phyloP scores from a whole-genome alignment of 2,888 invertebrate genomes.

The Euphydryas editha region DNA sequence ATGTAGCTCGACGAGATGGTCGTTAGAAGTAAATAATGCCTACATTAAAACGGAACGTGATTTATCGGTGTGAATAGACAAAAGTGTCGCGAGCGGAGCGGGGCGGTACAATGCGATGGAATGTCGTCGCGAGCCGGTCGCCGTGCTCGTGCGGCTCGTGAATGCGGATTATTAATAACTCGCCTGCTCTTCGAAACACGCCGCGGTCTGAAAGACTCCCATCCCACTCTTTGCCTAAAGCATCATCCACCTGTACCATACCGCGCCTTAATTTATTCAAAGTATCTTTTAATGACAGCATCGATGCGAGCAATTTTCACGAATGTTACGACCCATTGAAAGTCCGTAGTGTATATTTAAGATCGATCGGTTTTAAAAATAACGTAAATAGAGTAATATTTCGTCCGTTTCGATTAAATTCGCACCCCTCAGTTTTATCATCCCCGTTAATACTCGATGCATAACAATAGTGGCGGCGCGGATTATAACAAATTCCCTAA shows the following conservation, averaged over 20 bases:
- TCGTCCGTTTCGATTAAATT: constrained; percentile 51
- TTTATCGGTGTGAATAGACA: constrained; percentile 81
- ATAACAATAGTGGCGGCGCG: constrained; percentile 73
- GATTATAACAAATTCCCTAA: constrained; percentile 82
- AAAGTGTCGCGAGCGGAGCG: constrained; percentile 81
- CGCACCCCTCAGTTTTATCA: constrained; percentile 61
- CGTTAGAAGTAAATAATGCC: constrained; percentile 79
- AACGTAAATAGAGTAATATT: constrained; percentile 62
- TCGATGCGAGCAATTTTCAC: constrained; percentile 12
- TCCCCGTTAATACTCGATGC: constrained; percentile 62
- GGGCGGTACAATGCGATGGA: constrained; percentile 77
- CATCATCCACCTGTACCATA: constrained; percentile 72
- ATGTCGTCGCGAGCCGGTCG: constrained; percentile 78
- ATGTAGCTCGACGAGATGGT: constrained; percentile 71
- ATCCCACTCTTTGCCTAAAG: constrained; percentile 68
- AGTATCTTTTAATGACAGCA: constrained; percentile 51
- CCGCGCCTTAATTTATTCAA: constrained; percentile 66
- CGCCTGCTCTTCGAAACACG: constrained; percentile 58
- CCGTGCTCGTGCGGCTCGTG: constrained; percentile 76
- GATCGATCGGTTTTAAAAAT: constrained; percentile 59
- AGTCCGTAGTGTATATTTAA: constrained; percentile 45
- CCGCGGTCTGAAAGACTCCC: constrained; percentile 56
- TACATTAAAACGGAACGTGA: constrained; percentile 74
- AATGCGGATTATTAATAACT: constrained; percentile 83
- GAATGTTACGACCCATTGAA: constrained; percentile 8